These are phyloP conservation scores for Crematogaster levior DNA, from an alignment of 2,888 invertebrate genomes.

Conservation along the genomic window DNA sequence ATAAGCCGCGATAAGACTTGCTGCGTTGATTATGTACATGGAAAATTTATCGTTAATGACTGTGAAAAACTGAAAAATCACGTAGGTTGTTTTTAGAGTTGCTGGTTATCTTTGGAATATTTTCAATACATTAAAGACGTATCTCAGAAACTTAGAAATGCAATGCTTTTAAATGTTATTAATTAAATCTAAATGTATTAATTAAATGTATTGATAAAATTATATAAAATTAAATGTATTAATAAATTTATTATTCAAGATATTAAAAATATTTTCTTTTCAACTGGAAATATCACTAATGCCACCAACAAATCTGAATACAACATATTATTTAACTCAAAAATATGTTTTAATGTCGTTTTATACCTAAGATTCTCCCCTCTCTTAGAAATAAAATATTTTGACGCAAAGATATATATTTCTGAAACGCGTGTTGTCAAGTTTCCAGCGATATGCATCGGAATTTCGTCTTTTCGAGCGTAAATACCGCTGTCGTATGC, in stretches of 20 bases:
- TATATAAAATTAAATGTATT: too few relatives aligned
- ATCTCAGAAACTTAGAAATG: background rate
- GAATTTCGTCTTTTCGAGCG: constrained; percentile 27
- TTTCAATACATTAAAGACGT: background rate
- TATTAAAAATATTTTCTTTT: background rate
- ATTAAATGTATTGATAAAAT: too few relatives aligned
- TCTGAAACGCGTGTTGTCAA: background rate
- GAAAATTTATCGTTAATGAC: background rate
- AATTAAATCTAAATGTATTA: too few relatives aligned
- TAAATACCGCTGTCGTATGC: constrained; percentile 40
- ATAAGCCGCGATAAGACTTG: background rate
- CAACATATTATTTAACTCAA: background rate
- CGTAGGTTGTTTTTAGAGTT: background rate
- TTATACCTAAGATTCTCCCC: background rate
- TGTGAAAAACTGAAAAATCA: background rate
- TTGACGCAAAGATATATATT: constrained; percentile 15
- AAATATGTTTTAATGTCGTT: background rate
- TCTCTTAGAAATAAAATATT: background rate
- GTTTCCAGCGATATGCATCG: constrained; percentile 33
- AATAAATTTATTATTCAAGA: background rate
- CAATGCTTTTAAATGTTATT: background rate
- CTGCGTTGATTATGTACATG: background rate
- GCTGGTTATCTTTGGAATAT: background rate
- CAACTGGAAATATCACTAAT: background rate
- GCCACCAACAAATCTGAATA: background rate